Conservation (phyloP, 2,113 vertebrate genomes). For the Bos javanicus region DNA sequence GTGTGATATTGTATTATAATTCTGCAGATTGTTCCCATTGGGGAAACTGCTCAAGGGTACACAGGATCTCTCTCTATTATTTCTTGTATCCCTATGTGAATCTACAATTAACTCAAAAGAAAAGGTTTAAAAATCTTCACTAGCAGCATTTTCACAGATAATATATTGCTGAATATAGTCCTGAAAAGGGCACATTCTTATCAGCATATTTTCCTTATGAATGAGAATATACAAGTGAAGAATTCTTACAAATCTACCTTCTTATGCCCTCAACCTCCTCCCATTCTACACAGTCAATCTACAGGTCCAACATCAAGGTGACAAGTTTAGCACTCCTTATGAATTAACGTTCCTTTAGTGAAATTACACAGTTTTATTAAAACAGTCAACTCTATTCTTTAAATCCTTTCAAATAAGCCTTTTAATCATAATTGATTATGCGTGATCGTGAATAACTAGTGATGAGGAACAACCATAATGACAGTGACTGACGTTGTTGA, state of each 20-base stretch:
- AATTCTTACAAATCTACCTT: not conserved
- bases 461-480: not conserved
- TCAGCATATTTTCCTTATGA: not conserved
- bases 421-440: not conserved
- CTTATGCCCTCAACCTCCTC: not conserved
- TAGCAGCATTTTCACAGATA: not conserved
- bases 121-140: not conserved
- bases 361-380: not conserved
- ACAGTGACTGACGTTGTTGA: not conserved
- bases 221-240: not conserved
- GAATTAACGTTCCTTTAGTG: not conserved
- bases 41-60: not conserved
- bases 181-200: not conserved
- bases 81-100: not conserved
- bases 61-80: not conserved
- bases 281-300: not conserved
- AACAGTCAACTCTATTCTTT: not conserved
- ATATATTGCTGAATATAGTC: not conserved
- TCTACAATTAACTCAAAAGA: not conserved
- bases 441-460: not conserved
- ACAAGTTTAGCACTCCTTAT: not conserved
- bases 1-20: not conserved
- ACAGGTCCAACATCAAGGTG: not conserved
- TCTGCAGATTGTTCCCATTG: not conserved
- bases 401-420: not conserved